phyloP scores from a whole-genome alignment of 2,797 vertebrate genomes.

The Nannoperca australis region DNA sequence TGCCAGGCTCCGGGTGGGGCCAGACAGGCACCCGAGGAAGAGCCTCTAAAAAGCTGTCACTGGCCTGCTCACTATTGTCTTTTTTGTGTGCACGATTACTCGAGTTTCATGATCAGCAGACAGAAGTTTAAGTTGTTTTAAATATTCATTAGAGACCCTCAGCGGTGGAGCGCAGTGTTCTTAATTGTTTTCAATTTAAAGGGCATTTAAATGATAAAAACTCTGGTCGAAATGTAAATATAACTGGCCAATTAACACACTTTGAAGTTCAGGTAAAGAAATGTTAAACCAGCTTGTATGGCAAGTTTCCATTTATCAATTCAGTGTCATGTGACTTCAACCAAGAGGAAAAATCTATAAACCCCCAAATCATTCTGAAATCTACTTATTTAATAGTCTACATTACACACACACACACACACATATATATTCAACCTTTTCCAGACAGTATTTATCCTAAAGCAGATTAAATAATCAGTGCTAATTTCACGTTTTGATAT shows the following conservation, averaged over 20 bases:
- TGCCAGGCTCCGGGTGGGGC: conserved; percentile 9
- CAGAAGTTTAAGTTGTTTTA: not conserved
- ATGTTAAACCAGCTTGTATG: too few relatives aligned
- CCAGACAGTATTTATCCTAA: not conserved
- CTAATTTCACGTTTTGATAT: not conserved
- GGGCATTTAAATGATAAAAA: not conserved
- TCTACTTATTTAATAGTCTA: too few relatives aligned
- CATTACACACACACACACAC: too few relatives aligned
- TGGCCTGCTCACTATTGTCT: not conserved
- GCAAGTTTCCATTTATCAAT: too few relatives aligned
- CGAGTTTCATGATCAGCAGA: not conserved
- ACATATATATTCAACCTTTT: too few relatives aligned
- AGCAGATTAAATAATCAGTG: not conserved
- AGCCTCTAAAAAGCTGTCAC: not conserved
- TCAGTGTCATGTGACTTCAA: too few relatives aligned
- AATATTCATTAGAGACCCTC: not conserved
- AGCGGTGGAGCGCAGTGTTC: not conserved
- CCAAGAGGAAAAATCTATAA: too few relatives aligned
- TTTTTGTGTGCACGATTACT: not conserved
- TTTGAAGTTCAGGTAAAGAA: too few relatives aligned
- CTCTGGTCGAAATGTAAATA: too few relatives aligned
- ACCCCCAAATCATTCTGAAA: too few relatives aligned
- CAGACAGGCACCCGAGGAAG: not conserved
- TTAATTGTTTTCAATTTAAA: not conserved
- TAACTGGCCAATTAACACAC: too few relatives aligned